These are phyloP conservation scores for Limanda limanda DNA, from an alignment of 2,113 vertebrate species.

Conservation along the genomic window DNA sequence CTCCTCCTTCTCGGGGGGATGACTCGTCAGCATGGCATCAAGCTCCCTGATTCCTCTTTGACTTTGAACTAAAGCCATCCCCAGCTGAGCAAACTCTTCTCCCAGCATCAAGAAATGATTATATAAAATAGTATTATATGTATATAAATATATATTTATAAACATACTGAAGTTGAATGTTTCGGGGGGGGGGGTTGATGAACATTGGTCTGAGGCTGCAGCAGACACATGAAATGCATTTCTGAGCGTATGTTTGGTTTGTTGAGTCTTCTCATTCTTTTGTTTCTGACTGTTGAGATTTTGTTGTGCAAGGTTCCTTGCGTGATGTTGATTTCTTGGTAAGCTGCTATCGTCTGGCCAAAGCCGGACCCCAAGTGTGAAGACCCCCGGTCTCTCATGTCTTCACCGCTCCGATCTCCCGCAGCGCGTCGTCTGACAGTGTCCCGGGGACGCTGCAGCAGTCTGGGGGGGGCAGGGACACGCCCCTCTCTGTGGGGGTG, in stretches of 20 bases:
- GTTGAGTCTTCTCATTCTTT: constrained; percentile 17
- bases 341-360: constrained; percentile 64
- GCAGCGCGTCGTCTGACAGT: constrained; percentile 25
- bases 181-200: constrained; percentile 22
- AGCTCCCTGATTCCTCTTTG: constrained; percentile 49
- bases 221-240: constrained; percentile 68
- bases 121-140: constrained; percentile 59
- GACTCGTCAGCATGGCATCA: constrained; percentile 69
- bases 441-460: constrained; percentile 48
- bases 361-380: constrained; percentile 41
- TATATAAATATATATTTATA: constrained; percentile 74
- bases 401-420: background rate
- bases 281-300: constrained; percentile 27
- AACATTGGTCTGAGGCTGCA: constrained; percentile 61
- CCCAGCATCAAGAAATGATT: constrained; percentile 54
- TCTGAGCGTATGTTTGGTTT: constrained; percentile 46
- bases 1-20: constrained; percentile 32
- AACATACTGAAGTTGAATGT: constrained; percentile 46
- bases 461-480: constrained; percentile 26
- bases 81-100: constrained; percentile 41
- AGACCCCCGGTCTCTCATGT: constrained; percentile 32
- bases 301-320: constrained; percentile 8
- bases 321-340: constrained; percentile 37
- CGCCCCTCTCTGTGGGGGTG: constrained; percentile 47
- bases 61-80: constrained; percentile 58